These are phyloP conservation scores for Montipora sp. DNA, from an alignment of 64 coral and sea anemone species.

Conservation along the genomic window DNA sequence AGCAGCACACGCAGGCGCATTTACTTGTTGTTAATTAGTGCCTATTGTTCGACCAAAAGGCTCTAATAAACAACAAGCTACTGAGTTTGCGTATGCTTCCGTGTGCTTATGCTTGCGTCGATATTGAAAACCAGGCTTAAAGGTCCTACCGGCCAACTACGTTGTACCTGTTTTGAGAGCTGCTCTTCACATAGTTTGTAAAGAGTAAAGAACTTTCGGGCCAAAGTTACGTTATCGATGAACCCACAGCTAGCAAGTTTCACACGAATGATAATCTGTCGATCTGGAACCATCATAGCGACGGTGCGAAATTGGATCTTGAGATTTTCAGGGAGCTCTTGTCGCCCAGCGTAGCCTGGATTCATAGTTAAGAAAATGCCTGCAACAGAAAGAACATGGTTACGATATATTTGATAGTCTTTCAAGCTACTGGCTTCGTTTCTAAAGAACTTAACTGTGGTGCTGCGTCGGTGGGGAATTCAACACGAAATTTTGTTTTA, in stretches of 20 bases:
- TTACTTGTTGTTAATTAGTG: too few species aligned
- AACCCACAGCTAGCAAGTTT: conserved; percentile 97
- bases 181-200: conserved; percentile 98
- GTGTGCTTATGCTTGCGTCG: too few species aligned
- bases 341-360: conserved; percentile 69
- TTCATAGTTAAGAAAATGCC: conserved; percentile 76
- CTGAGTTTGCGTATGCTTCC: too few species aligned
- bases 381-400: background rate
- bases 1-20: too few species aligned
- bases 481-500: too few species aligned
- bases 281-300: conserved; percentile 98
- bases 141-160: too few species aligned
- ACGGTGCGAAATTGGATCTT: conserved; percentile 99
- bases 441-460: too few species aligned
- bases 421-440: too few species aligned
- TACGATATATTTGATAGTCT: background rate
- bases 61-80: too few species aligned
- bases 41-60: too few species aligned
- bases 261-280: conserved; percentile 96
- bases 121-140: too few species aligned
- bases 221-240: conserved; percentile 89
- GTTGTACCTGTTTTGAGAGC: conserved; percentile 82
- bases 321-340: conserved; percentile 94
- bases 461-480: too few species aligned
- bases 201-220: conserved; percentile 95